Evolutionary conservation across 1,140 invertebrate species (phyloP).

Genomic region (Andrena cerasifolii): DNA sequence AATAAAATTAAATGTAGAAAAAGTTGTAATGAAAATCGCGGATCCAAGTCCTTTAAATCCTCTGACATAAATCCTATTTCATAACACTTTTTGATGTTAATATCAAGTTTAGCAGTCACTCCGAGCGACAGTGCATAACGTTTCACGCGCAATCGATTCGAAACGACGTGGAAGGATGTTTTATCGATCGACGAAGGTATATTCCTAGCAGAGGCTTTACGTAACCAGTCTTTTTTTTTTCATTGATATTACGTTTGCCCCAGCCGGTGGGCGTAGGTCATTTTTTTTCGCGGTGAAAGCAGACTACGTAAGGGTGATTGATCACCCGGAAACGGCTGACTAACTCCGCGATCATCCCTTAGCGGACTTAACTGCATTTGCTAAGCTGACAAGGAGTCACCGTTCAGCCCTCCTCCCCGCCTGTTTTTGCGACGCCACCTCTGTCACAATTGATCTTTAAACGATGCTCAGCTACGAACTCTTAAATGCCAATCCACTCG

Average conservation of each 20-base stretch:
- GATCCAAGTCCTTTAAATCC: too few relatives aligned
- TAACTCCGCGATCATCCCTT: constrained; percentile 57
- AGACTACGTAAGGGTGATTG: constrained; percentile 43
- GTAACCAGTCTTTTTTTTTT: neutral
- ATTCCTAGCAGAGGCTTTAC: neutral
- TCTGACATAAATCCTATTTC: too few relatives aligned
- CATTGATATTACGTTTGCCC: neutral
- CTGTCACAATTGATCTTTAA: neutral
- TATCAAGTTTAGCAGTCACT: neutral
- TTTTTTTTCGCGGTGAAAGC: constrained; percentile 14
- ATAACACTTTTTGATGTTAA: neutral
- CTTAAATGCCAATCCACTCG: neutral
- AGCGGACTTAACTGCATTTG: constrained; percentile 24
- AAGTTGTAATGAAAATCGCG: too few relatives aligned
- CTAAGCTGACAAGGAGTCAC: neutral
- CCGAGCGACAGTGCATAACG: too few relatives aligned
- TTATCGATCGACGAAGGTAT: constrained; percentile 9
- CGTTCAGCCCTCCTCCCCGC: neutral
- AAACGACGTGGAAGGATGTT: neutral
- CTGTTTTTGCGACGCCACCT: neutral
- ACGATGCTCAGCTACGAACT: neutral
- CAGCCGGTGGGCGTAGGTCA: neutral
- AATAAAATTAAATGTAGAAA: too few relatives aligned
- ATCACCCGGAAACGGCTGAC: constrained; percentile 60
- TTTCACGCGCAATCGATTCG: neutral